phyloP scores from a whole-genome alignment of 2,888 invertebrate species.

The Acleris sparsana region DNA sequence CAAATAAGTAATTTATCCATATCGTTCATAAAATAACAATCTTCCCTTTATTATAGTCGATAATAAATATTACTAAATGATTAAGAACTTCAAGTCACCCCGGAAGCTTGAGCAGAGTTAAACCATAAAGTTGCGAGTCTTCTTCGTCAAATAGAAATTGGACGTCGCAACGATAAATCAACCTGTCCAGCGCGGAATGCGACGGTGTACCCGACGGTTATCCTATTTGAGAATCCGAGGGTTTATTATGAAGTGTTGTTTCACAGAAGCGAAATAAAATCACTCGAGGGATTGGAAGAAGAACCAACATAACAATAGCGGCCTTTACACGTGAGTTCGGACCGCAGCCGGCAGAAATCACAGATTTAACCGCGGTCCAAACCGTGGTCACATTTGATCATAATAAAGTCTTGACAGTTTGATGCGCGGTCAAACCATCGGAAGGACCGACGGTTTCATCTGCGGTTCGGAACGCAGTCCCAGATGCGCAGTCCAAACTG shows the following conservation, averaged over 20 bases:
- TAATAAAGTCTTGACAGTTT: too few relatives aligned
- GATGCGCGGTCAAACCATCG: too few relatives aligned
- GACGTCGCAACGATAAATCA: slow-evolving; percentile 33
- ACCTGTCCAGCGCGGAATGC: slow-evolving; percentile 29
- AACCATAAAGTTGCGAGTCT: slow-evolving; percentile 4
- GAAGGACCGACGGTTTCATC: too few relatives aligned
- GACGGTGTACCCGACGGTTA: slow-evolving; percentile 20
- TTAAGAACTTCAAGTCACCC: neutral
- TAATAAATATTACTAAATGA: neutral
- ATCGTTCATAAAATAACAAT: too few relatives aligned
- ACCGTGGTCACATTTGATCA: too few relatives aligned
- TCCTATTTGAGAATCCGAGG: slow-evolving; percentile 26
- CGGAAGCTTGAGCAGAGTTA: neutral
- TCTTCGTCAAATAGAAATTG: slow-evolving; percentile 22
- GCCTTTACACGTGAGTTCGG: too few relatives aligned
- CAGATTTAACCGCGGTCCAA: too few relatives aligned
- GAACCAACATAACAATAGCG: too few relatives aligned
- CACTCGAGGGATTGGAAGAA: neutral
- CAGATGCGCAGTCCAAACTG: too few relatives aligned
- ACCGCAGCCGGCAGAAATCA: too few relatives aligned
- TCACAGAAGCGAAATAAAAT: slow-evolving; percentile 14
- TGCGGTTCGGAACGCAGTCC: too few relatives aligned
- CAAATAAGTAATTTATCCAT: too few relatives aligned
- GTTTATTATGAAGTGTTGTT: slow-evolving; percentile 16
- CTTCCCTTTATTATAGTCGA: neutral